Conservation (phyloP, 2,797 vertebrate genomes). For the Novumbra hubbsi region DNA sequence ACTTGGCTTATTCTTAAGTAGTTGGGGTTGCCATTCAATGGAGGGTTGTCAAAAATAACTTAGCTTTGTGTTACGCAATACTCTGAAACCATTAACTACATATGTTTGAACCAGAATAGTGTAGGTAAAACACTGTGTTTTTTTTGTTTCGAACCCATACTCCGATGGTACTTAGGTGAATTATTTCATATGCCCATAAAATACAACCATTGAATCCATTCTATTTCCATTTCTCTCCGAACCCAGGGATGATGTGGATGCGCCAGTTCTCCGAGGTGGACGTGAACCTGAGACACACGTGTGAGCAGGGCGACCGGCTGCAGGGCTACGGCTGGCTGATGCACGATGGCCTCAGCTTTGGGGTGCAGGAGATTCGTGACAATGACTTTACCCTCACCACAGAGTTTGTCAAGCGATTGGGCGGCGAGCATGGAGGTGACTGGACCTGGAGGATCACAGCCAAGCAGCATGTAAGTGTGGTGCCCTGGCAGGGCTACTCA, state of each 20-base stretch:
- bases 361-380: conserved; percentile 87
- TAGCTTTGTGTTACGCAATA: neutral
- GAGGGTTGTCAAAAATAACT: neutral
- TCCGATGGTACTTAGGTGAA: no score
- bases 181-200: neutral
- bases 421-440: conserved; percentile 90
- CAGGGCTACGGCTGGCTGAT: conserved; percentile 88
- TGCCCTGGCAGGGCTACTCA: no score
- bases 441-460: conserved; percentile 95
- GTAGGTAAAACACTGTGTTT: no score
- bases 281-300: conserved; percentile 84
- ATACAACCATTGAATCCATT: neutral
- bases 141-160: no score
- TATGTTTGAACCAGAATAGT: neutral
- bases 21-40: neutral
- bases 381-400: conserved; percentile 80
- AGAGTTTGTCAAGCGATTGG: conserved; percentile 87
- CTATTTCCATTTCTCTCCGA: neutral
- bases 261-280: conserved; percentile 78
- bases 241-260: conserved; percentile 93
- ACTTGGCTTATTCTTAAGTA: neutral
- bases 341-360: conserved; percentile 90
- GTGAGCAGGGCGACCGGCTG: conserved; percentile 85
- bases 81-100: neutral
- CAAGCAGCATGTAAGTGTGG: conserved; percentile 77